Evolutionary conservation across 2,113 vertebrate species (phyloP).

Genomic region (Carassius auratus): DNA sequence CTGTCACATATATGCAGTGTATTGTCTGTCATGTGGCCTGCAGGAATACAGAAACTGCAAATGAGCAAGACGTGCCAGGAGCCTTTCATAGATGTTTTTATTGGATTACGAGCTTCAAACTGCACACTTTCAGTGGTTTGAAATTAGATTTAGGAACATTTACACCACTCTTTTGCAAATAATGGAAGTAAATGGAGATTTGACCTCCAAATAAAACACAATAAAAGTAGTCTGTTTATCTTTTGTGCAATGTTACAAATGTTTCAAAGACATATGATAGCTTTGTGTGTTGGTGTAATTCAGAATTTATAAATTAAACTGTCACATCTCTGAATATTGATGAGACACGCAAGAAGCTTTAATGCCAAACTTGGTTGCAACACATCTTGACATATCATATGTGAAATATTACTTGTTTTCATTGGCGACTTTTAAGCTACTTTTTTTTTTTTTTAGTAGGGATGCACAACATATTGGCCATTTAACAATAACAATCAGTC

Average conservation of each 20-base stretch:
- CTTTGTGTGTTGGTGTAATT: neutral
- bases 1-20: neutral
- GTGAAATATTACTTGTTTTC: too few relatives aligned
- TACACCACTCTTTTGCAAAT: neutral
- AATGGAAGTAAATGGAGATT: neutral
- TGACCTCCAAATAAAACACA: neutral
- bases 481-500: too few relatives aligned
- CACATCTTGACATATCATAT: too few relatives aligned
- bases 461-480: too few relatives aligned
- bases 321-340: neutral
- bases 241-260: neutral
- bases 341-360: neutral
- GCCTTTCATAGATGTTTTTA: constrained; percentile 26
- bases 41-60: neutral
- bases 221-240: neutral
- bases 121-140: neutral
- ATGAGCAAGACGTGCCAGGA: neutral
- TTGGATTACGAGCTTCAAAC: constrained; percentile 23
- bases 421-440: too few relatives aligned
- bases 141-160: neutral
- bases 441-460: too few relatives aligned
- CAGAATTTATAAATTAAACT: neutral
- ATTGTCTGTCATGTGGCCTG: neutral
- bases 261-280: neutral
- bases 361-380: too few relatives aligned